Evolutionary conservation across 2,888 invertebrate species (phyloP).

Genomic region (Andrena dorsata): DNA sequence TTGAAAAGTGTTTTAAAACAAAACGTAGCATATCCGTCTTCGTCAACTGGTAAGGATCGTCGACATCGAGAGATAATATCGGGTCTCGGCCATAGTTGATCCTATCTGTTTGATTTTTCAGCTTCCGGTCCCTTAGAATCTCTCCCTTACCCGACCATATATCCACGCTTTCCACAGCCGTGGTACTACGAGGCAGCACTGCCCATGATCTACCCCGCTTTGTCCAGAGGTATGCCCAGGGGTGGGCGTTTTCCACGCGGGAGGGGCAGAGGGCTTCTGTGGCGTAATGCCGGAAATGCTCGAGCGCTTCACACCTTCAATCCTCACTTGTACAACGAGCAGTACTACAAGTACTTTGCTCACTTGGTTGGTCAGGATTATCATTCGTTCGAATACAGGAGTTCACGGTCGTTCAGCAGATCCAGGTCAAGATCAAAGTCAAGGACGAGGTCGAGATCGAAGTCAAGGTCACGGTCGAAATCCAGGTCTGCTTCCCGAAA

Average conservation of each 20-base stretch:
- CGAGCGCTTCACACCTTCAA: slow-evolving; percentile 79
- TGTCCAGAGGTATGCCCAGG: slow-evolving; percentile 72
- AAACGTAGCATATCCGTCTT: slow-evolving; percentile 66
- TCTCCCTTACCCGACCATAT: slow-evolving; percentile 74
- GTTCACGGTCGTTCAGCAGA: slow-evolving; percentile 74
- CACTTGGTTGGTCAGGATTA: slow-evolving; percentile 87
- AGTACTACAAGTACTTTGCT: slow-evolving; percentile 88
- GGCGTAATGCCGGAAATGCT: slow-evolving; percentile 66
- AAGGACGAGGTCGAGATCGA: slow-evolving; percentile 56
- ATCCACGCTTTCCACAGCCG: slow-evolving; percentile 78
- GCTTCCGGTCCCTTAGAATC: slow-evolving; percentile 65
- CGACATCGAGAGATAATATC: neutral
- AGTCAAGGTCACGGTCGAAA: slow-evolving; percentile 62
- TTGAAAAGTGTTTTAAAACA: slow-evolving; percentile 77
- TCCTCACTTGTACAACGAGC: slow-evolving; percentile 84
- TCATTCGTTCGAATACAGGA: slow-evolving; percentile 85
- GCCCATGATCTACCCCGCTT: slow-evolving; percentile 76
- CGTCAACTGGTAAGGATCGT: slow-evolving; percentile 62
- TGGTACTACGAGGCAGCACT: slow-evolving; percentile 81
- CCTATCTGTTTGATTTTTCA: slow-evolving; percentile 36
- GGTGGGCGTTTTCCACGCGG: slow-evolving; percentile 77
- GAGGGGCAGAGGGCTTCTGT: slow-evolving; percentile 71
- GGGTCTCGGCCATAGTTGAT: neutral
- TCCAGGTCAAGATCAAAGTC: slow-evolving; percentile 70
- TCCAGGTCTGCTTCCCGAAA: slow-evolving; percentile 72